These are phyloP conservation scores for Scaptomyza caliginosa DNA, from an alignment of 2,888 invertebrate species.

Conservation along the genomic window DNA sequence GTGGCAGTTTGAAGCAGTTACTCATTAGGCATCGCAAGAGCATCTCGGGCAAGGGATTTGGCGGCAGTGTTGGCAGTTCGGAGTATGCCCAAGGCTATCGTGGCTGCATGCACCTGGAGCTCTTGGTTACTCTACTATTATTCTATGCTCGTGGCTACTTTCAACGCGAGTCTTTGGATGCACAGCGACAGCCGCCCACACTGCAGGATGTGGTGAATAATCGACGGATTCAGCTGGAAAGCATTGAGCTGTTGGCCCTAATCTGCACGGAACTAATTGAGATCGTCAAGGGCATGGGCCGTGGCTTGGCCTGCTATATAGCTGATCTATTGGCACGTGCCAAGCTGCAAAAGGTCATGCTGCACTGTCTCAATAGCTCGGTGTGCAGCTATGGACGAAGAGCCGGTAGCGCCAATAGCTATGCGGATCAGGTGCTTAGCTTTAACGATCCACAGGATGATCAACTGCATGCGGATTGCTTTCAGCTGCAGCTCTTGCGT, in stretches of 20 bases:
- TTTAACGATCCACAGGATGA: slow-evolving; percentile 89
- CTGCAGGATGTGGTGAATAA: slow-evolving; percentile 90
- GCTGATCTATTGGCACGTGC: slow-evolving; percentile 90
- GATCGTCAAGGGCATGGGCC: slow-evolving; percentile 90
- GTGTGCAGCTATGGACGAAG: slow-evolving; percentile 84
- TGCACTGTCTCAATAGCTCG: slow-evolving; percentile 92
- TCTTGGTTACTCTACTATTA: slow-evolving; percentile 89
- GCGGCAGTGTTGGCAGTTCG: slow-evolving; percentile 86
- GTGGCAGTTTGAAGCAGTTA: slow-evolving; percentile 84
- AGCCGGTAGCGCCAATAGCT: slow-evolving; percentile 83
- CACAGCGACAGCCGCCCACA: slow-evolving; percentile 85
- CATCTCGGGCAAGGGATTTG: slow-evolving; percentile 89
- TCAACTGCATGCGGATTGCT: slow-evolving; percentile 88
- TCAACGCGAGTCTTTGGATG: slow-evolving; percentile 77
- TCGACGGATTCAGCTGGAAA: slow-evolving; percentile 90
- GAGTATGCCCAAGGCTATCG: slow-evolving; percentile 89
- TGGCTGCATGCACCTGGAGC: slow-evolving; percentile 92
- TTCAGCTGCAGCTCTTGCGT: slow-evolving; percentile 88
- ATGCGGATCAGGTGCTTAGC: slow-evolving; percentile 90
- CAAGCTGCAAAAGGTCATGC: slow-evolving; percentile 92
- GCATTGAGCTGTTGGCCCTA: slow-evolving; percentile 89
- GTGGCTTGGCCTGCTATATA: slow-evolving; percentile 90
- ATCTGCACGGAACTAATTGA: slow-evolving; percentile 89
- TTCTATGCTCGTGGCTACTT: slow-evolving; percentile 91
- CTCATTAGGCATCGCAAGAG: slow-evolving; percentile 90